Base-by-base conservation (phyloP, 2,797 vertebrate species). In the Crenichthys baileyi region DNA sequence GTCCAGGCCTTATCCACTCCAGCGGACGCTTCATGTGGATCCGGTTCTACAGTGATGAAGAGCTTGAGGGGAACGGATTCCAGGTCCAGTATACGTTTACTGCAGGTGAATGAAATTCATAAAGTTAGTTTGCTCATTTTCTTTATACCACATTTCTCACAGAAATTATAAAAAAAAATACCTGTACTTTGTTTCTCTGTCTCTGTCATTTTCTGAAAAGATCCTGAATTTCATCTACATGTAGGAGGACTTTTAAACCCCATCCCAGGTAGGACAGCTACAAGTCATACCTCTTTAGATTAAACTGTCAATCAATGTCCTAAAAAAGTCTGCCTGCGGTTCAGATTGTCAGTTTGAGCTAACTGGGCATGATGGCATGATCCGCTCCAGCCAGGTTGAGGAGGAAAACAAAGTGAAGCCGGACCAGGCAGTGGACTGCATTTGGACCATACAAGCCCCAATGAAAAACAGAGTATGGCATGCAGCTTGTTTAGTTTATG, bases 11-110 rank as follows among this genome's bases (percentile, higher is more conserved):
- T 65, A 96, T 99, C 89, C 94, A 96, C 78, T 99, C 98, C 85
- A 98, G 96, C 0, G 98, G 98, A 39, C 97, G 98, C 87, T 99
- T 99, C 90, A 97, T 99, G 97, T 99, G 98, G 98, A 96, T 99
- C 90, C 97, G 96, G 80, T 99, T 99, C 93, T 96, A 92, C 87
- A 99, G 97, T 26, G 98, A 99, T 84, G 98, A 99, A 80, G 98
- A 99, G 88, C 94, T 99, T 79, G 98, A 99, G 93, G 98, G 97
- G 72, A 93, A 94, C 44, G 98, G 98, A 79, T 99, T 99, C 92
- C 95, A 94, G 85, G 97, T 98, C 83, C 97, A 97, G 90, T 99
- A 99, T 81, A 97, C 95, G 58, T 99, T 98, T 87, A 97, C 97
- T 82, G 96, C 97, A 96, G 98, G 98, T 99, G 94, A 89, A 36